Evolutionary conservation across 2,797 vertebrate species (phyloP), one percentile per base, ranked within the genome.

Genomic region (Astyanax mexicanus): DNA sequence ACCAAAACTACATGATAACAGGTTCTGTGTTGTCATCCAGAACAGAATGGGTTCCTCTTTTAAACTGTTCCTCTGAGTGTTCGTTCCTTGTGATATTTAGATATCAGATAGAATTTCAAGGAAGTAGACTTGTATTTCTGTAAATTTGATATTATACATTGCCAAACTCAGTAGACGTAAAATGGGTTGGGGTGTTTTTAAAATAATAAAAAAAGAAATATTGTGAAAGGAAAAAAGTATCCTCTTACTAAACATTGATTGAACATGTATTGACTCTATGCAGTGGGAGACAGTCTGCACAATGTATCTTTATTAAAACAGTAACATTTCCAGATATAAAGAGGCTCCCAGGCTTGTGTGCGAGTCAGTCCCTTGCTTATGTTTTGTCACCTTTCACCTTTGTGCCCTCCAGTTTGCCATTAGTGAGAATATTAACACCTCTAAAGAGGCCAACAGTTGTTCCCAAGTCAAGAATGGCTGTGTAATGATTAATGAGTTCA

Each of bases 401-500:
- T 42, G 19, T 80, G 69, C 55, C 62, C 49, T 65, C 62, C 54
- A 60, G 62, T 80, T 80, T 57, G 60, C 72, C 52, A 67, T 81
- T 78, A 75, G 73, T 66, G 38, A 3, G 40, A 72, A 74, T 55
- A 77, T 75, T 78, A 72, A 70, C 47, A 62, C 45, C 5, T 45
- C 42, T 73, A 32, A 69, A 69, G 55, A 52, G 61, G 55, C 64
- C 45, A 72, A 76, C 72, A 69, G 74, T 80, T 79, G 65, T 78
- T 77, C 67, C 35, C 37, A 67, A 66, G 72, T 78, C 67, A 74
- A 79, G 65, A 54, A 51, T 58, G 60, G 51, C 67, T 45, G 60
- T 75, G 57, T 74, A 78, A 75, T 73, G 76, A 79, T 77, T 75
- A 81, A 66, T 73, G 76, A 80, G 76, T 78, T 80, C 70, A 64